Conservation (phyloP, 2,113 vertebrate species). For the Chloropsis cyanopogon region DNA sequence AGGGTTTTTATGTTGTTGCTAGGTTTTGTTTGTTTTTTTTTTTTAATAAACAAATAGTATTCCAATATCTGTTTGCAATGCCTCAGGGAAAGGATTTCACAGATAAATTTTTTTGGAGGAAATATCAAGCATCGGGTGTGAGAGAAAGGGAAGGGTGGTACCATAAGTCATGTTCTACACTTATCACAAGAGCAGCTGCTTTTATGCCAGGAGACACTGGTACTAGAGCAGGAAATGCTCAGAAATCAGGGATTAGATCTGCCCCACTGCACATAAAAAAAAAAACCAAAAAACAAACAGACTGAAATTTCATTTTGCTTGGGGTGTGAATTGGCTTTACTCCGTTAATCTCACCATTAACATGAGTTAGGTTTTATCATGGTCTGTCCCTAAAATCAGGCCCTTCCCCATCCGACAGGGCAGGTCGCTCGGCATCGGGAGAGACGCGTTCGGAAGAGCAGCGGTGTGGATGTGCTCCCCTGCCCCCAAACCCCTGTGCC, state of each 20-base stretch:
- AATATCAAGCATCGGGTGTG: background rate
- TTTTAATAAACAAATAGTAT: background rate
- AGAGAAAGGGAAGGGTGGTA: background rate
- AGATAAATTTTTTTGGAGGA: background rate
- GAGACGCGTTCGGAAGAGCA: background rate
- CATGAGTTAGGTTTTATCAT: background rate
- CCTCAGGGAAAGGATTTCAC: background rate
- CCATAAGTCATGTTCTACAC: background rate
- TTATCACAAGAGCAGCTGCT: background rate
- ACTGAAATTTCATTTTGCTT: conserved; percentile 17
- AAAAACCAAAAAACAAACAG: background rate
- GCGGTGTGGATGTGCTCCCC: background rate
- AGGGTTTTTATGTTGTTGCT: background rate
- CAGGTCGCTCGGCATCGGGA: background rate
- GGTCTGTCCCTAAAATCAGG: background rate
- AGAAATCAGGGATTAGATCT: background rate
- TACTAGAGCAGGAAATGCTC: background rate
- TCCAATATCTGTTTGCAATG: background rate
- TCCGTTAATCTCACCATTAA: conserved; percentile 25
- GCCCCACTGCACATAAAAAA: background rate
- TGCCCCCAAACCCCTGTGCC: background rate
- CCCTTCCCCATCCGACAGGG: fast-evolving
- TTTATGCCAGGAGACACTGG: background rate
- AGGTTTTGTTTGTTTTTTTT: background rate
- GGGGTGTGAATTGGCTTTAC: background rate